Evolutionary conservation across 2,888 invertebrate genomes (phyloP).

Genomic region (Panzeria rudis): DNA sequence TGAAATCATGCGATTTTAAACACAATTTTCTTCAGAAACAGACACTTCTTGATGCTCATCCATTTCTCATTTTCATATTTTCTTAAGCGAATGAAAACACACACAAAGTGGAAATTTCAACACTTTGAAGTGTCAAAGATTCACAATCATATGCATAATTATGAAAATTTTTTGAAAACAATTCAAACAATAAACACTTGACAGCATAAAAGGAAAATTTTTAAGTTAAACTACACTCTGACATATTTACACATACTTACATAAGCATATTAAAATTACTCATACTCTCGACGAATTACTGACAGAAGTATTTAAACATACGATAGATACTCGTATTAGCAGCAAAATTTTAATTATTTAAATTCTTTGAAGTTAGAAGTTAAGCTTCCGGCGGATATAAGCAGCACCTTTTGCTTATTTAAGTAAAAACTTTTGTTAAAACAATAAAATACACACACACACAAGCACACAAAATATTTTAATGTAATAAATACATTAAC

Average conservation of each 20-base stretch:
- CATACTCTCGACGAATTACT: not conserved
- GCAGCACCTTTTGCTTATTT: conserved; percentile 64
- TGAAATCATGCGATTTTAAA: not conserved
- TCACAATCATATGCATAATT: conserved; percentile 71
- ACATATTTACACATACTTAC: conserved; percentile 53
- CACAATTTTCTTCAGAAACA: conserved; percentile 41
- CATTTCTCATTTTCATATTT: not conserved
- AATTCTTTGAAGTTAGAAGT: conserved; percentile 65
- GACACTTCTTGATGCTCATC: conserved; percentile 19
- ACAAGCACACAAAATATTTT: not conserved
- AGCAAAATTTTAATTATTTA: conserved; percentile 66
- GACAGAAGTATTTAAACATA: not conserved
- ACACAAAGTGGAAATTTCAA: conserved; percentile 67
- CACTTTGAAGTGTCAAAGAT: conserved; percentile 73
- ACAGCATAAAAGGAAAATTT: conserved; percentile 61
- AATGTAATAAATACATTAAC: conserved; percentile 3
- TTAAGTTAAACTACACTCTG: conserved; percentile 39
- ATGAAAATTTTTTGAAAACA: conserved; percentile 65
- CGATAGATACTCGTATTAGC: conserved; percentile 52
- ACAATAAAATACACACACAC: not conserved
- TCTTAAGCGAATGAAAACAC: conserved; percentile 4
- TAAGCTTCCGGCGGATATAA: conserved; percentile 69
- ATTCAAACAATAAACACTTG: conserved; percentile 72
- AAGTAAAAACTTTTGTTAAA: conserved; percentile 47
- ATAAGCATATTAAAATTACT: conserved; percentile 29